Base-by-base conservation (phyloP, 2,113 vertebrate genomes). In the Polypterus senegalus region DNA sequence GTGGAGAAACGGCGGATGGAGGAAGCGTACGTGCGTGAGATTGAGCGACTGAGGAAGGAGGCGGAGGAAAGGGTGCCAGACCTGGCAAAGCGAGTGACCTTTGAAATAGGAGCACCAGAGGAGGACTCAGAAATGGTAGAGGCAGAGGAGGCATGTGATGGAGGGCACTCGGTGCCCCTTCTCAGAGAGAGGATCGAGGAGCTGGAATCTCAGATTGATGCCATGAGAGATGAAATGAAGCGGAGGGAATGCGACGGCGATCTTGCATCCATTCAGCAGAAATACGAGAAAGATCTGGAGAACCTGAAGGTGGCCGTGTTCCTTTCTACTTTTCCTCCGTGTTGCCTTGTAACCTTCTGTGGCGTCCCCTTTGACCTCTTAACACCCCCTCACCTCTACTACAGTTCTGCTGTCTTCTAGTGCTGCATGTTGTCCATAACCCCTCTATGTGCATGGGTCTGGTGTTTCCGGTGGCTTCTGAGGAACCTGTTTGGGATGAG, bases 241-340 rank as follows among this genome's bases (percentile, higher is more conserved):
- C 73, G 69, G 1, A 81, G 77, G 1, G 76, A 77, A 62, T 72
- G 76, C 51, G 78, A 80, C 68, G 79, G 67, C 10, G 79, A 82
- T 61, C 11, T 56, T 5, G 63, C 75, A 2, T 71, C 76, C 10
- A 83, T 87, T 2, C 84, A 78, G 67, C 76, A 76, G 81, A 88
- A 87, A 87, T 89, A 83, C 72, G 76, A 86, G 73, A 84, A 70
- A 80, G 83, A 88, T 70, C 80, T 89, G 84, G 85, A 85, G 65
- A 81, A 84, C 63, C 77, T 89, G 68, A 89, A 89, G 86, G 86
- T 89, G 82, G 77, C 84, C 75, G 67, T 77, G 66, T 78, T 79
- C 67, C 72, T 78, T 83, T 73, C 67, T 75, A 70, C 77, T 76
- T 27, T 27, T 27, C 27, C 27, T 27, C 27, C 27, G 27, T 86